A percentile compares a stretch with the other conserved stretches of the same genome.
Evolutionary conservation across 2,797 vertebrate species (phyloP).

Genomic region (Pseudochirops cupreus): DNA sequence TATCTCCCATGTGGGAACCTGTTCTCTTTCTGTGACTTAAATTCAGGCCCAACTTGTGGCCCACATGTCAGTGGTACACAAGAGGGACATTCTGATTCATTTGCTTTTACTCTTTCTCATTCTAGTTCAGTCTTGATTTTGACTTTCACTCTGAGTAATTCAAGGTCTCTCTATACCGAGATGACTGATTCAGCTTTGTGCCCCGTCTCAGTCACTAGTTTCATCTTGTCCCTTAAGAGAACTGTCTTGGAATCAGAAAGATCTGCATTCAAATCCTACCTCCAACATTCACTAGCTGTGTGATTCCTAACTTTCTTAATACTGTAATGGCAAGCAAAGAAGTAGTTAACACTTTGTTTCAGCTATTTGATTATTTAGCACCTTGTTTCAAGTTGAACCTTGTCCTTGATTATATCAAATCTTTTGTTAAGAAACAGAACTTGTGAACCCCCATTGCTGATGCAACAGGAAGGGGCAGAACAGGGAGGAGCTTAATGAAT

Average conservation of each 20-base stretch:
- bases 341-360: no score
- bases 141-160: neutral
- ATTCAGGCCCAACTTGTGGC: neutral
- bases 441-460: no score
- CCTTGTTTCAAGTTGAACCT: no score
- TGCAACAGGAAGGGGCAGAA: no score
- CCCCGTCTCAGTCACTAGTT: neutral
- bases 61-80: neutral
- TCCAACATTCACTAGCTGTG: neutral
- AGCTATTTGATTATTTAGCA: no score
- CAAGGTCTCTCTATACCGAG: neutral
- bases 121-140: neutral
- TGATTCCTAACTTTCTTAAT: neutral
- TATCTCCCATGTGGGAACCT: neutral
- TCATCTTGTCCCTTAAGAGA: neutral
- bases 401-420: no score
- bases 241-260: neutral
- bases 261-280: neutral
- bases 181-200: neutral
- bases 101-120: neutral
- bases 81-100: neutral
- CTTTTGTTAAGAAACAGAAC: no score
- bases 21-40: neutral
- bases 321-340: no score
- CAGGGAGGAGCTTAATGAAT: no score